A percentile compares a stretch with the other conserved stretches of the same genome.
These are phyloP conservation scores for Zoanthus sansibaricus DNA, from an alignment of 92 coral and sea anemone species.

Conservation along the genomic window DNA sequence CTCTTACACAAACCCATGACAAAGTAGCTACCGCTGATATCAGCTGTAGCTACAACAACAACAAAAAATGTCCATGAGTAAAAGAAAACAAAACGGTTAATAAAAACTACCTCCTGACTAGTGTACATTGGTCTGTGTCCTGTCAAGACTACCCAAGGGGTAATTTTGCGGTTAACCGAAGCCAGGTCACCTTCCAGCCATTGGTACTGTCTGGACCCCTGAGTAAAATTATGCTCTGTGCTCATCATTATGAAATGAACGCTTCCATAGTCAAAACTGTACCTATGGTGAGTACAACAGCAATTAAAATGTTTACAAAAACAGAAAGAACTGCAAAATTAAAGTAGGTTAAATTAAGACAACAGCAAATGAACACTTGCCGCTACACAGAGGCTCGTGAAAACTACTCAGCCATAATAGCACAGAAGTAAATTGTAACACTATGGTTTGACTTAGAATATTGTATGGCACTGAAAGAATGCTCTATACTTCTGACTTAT, in stretches of 20 bases:
- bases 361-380: no score
- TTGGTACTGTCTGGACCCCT: slow-evolving; percentile 74
- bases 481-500: no score
- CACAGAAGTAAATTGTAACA: no score
- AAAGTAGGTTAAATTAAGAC: no score
- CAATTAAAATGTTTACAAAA: neutral
- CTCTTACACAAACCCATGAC: no score
- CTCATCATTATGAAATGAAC: slow-evolving; percentile 92
- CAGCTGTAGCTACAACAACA: no score
- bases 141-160: slow-evolving; percentile 86
- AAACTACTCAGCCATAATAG: no score
- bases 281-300: slow-evolving; percentile 53
- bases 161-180: slow-evolving; percentile 69
- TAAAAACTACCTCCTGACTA: slow-evolving; percentile 54
- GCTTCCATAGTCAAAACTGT: slow-evolving; percentile 87
- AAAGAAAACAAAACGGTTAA: neutral
- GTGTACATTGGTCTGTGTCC: slow-evolving; percentile 92
- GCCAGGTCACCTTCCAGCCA: slow-evolving; percentile 81
- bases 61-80: neutral
- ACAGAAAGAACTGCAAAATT: neutral
- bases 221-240: slow-evolving; percentile 79
- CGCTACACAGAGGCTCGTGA: no score
- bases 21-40: no score
- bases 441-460: no score
- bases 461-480: no score